Evolutionary conservation across 2,797 vertebrate species (phyloP), one percentile per base, ranked within the genome.

Genomic region (Bovichtus diacanthus): DNA sequence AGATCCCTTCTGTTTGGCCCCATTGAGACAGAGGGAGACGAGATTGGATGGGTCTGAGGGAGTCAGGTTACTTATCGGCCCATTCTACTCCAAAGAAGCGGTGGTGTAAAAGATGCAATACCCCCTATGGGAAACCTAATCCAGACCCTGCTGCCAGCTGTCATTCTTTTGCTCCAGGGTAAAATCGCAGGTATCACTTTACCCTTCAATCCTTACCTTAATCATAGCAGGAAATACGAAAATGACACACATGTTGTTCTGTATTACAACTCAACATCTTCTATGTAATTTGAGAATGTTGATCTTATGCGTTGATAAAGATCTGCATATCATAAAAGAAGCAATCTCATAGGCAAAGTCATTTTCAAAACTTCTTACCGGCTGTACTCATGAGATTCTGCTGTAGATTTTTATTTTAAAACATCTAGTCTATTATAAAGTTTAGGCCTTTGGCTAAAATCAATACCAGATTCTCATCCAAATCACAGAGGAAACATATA

Each of bases 81-180:
- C 88, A 87, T 92, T 93, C 91, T 92, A 84, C 83, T 91, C 91
- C 83, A 83, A 78, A 90, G 90, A 79, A 87, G 87, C 74, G 53
- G 64, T 73, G 86, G 88, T 90, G 93, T 93, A 92, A 93, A 93
- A 92, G 93, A 94, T 92, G 91, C 91, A 90, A 72, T 87, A 90
- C 87, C 90, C 90, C 90, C 88, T 81, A 82, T 85, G 81, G 89
- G 94, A 93, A 94, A 94, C 94, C 91, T 93, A 93, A 94, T 92
- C 92, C 92, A 83, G 76, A 87, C 82, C 88, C 91, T 91, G 85
- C 88, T 88, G 91, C 94, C 94, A 93, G 93, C 94, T 94, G 94
- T 93, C 93, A 91, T 91, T 91, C 90, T 92, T 78, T 74, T 83
- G 85, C 93, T 88, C 80, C 67, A 74, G 90, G 91, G 81, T 84